These are phyloP conservation scores for Cyclina sinensis DNA, from an alignment of 1,140 invertebrate genomes.

Conservation along the genomic window DNA sequence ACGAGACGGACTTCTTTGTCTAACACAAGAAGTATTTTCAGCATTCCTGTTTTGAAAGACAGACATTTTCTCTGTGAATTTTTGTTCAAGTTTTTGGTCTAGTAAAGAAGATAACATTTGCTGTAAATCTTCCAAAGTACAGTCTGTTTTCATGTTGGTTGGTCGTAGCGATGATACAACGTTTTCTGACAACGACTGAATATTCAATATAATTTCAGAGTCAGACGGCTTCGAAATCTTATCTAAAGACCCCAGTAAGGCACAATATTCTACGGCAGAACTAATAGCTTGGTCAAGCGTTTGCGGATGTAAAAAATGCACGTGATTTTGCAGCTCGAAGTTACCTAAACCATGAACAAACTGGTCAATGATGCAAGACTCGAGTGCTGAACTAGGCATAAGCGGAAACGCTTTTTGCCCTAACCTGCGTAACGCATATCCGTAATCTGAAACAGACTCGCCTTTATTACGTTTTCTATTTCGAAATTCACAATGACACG, in stretches of 20 bases:
- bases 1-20: not conserved
- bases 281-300: too few relatives aligned
- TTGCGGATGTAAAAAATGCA: too few relatives aligned
- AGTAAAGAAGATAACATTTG: not conserved
- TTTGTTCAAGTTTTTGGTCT: not conserved
- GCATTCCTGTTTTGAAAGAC: not conserved
- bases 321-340: too few relatives aligned
- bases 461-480: too few relatives aligned
- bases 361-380: too few relatives aligned
- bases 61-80: not conserved
- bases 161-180: not conserved
- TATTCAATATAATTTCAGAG: not conserved
- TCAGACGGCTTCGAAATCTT: conserved; percentile 9
- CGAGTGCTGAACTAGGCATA: too few relatives aligned
- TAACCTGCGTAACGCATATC: not conserved
- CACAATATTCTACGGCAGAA: not conserved
- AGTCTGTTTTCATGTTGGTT: not conserved
- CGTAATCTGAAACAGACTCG: too few relatives aligned
- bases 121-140: not conserved
- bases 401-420: not conserved
- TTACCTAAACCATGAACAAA: not conserved
- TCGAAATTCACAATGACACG: too few relatives aligned
- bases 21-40: not conserved
- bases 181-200: not conserved
- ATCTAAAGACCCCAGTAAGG: conserved; percentile 12